Evolutionary conservation across 2,797 vertebrate genomes (phyloP), one percentile per base, ranked within the genome.

Genomic region (Cephalopachus bancanus): DNA sequence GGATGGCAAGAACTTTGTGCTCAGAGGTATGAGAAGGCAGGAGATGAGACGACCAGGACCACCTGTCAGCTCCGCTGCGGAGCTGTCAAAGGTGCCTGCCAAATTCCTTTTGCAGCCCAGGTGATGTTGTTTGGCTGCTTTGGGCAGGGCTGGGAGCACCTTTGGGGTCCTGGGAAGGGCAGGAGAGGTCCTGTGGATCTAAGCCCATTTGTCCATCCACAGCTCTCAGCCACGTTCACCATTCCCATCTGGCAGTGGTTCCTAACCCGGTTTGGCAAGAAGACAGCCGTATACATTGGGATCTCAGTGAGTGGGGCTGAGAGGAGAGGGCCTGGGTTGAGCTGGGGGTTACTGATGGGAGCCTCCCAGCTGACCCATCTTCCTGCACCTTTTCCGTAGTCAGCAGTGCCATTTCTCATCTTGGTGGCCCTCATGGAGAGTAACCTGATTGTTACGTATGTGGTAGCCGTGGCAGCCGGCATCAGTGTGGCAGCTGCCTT

Each of bases 231-330:
- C 91, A 99, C 99, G 0, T 96, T 99, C 97, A 99, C 99, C 94
- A 99, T 99, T 93, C 99, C 99, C 7, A 97, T 99, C 98, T 99
- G 99, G 99, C 99, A 99, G 97, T 99, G 99, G 99, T 99, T 99
- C 95, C 99, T 99, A 44, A 99, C 99, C 15, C 99, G 98, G 84
- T 99, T 99, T 97, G 99, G 99, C 92, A 99, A 99, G 98, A 99
- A 99, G 98, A 99, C 94, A 0, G 99, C 99, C 0, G 99, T 99
- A 72, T 99, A 99, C 1, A 11, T 98, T 92, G 99, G 99, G 85
- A 99, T 99, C 98, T 98, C 99, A 96, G 99, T 99, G 98, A 99
- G 99, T 98, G 84, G 84, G 81, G 0, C 74, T 17, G n/a, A 33
- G 17, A 16, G 75, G 14, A 60, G 17, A 59, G 90, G 51, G 59